These are phyloP conservation scores for Alouatta palliata DNA, from an alignment of 2,113 vertebrate genomes.

Conservation along the genomic window DNA sequence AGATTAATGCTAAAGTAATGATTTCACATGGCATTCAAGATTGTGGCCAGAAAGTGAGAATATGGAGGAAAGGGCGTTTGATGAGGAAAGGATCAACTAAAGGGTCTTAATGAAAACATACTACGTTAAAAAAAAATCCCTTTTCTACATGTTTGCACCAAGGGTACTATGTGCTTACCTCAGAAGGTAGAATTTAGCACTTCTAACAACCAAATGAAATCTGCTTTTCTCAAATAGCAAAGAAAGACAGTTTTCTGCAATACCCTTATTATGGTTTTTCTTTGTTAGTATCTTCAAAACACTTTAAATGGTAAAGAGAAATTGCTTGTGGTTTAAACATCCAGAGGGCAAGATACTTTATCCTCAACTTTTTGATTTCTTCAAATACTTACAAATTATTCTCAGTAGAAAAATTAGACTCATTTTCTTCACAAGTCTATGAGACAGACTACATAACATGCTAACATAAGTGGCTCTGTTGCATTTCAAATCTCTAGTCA, in stretches of 20 bases:
- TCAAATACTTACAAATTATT: conserved; percentile 64
- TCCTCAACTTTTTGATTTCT: conserved; percentile 55
- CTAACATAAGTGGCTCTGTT: conserved; percentile 35
- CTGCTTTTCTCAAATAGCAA: conserved; percentile 25
- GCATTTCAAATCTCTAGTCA: conserved; percentile 66
- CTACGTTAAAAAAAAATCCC: background rate
- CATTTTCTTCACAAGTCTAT: conserved; percentile 26
- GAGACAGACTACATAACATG: background rate
- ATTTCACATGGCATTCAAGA: background rate
- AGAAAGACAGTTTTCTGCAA: background rate
- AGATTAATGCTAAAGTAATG: background rate
- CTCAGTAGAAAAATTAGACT: conserved; percentile 51
- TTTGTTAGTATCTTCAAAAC: conserved; percentile 37
- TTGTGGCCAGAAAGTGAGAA: background rate
- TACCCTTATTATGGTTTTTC: background rate
- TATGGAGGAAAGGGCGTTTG: background rate
- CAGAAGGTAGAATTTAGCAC: background rate
- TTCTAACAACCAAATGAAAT: background rate
- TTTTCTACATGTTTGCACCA: background rate
- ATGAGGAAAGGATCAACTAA: background rate
- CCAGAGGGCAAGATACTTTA: conserved; percentile 43
- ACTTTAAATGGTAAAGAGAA: conserved; percentile 46
- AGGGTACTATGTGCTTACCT: background rate
- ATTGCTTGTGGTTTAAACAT: conserved; percentile 52
- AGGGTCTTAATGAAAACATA: background rate